Percentiles rank a stretch among this genome's conserved stretches.
phyloP scores from a whole-genome alignment of 2,113 vertebrate genomes.

The Ceratotherium simum region DNA sequence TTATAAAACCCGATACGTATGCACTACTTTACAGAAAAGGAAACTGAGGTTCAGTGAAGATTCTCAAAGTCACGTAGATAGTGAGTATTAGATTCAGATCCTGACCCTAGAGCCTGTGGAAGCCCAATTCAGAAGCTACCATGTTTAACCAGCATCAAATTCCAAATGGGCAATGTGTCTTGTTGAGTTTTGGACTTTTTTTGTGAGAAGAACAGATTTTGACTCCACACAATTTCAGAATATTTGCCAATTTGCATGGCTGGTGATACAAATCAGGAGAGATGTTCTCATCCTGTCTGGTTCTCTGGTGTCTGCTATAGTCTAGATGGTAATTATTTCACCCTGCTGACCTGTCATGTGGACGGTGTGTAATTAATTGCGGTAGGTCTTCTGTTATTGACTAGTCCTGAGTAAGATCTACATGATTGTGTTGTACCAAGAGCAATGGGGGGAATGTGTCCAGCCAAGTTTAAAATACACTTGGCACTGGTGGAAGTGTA shows the following conservation, averaged over 20 bases:
- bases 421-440: neutral
- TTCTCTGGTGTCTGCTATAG: neutral
- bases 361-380: neutral
- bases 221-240: neutral
- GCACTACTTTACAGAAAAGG: too few species aligned
- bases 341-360: neutral
- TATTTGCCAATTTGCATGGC: neutral
- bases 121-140: neutral
- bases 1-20: neutral
- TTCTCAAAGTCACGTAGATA: neutral
- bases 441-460: rapidly evolving
- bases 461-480: neutral
- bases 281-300: neutral
- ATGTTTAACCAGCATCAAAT: neutral
- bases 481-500: neutral
- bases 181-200: neutral
- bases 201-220: neutral
- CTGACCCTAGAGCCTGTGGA: neutral
- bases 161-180: neutral
- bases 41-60: neutral
- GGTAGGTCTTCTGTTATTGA: neutral
- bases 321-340: neutral
- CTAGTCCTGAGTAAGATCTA: neutral
- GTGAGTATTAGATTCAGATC: neutral
- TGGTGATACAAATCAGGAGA: neutral